phyloP scores from a whole-genome alignment of 2,888 invertebrate species.

The Phalera bucephala region DNA sequence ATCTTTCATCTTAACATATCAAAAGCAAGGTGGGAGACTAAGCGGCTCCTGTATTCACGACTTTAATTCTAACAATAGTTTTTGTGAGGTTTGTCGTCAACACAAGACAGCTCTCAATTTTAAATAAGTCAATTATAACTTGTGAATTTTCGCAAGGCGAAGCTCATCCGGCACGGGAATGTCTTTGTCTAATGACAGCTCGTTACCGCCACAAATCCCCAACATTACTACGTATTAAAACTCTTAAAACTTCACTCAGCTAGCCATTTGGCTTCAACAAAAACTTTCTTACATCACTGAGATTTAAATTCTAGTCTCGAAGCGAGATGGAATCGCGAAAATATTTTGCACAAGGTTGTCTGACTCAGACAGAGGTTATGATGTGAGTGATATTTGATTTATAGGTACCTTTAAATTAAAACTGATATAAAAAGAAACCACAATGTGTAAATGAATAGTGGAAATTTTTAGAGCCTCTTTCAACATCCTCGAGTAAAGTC shows the following conservation, averaged over 20 bases:
- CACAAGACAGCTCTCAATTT: conserved; percentile 43
- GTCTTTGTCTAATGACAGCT: conserved; percentile 70
- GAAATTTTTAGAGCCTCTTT: too few relatives aligned
- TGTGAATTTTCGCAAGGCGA: conserved; percentile 45
- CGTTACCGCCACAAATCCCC: conserved; percentile 79
- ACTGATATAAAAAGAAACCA: too few relatives aligned
- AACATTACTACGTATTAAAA: conserved; percentile 80
- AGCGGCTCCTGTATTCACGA: too few relatives aligned
- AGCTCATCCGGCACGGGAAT: conserved; percentile 37
- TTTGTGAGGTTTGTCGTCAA: too few relatives aligned
- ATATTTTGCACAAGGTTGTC: conserved; percentile 34
- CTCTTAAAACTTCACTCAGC: conserved; percentile 73
- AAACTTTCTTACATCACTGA: conserved; percentile 77
- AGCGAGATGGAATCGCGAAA: conserved; percentile 39
- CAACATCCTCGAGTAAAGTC: too few relatives aligned
- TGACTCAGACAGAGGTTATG: conserved; percentile 24
- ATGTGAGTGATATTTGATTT: conserved; percentile 20
- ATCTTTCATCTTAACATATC: too few relatives aligned
- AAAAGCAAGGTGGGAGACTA: too few relatives aligned
- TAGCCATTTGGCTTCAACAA: conserved; percentile 71
- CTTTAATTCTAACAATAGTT: too few relatives aligned
- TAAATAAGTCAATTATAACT: conserved; percentile 51
- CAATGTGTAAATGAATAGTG: too few relatives aligned
- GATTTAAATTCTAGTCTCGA: conserved; percentile 76
- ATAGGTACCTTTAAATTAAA: too few relatives aligned